Conservation (phyloP, 92 coral and sea anemone species). For the Actinernus sp. region DNA sequence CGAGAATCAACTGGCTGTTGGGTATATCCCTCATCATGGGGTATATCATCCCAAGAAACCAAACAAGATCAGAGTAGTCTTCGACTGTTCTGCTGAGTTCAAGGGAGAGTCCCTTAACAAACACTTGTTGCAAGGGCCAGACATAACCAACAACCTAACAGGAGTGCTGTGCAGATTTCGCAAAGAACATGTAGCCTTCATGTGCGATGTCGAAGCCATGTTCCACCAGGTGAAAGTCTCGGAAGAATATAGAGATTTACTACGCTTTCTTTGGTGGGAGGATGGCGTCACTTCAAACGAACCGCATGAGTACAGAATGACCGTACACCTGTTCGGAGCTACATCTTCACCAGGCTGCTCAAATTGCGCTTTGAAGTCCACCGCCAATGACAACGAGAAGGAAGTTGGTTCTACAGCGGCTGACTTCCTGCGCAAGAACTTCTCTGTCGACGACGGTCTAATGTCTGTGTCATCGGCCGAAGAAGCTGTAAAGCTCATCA, state of each 20-base stretch:
- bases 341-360: no score
- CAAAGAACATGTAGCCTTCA: conserved; percentile 33
- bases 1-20: no score
- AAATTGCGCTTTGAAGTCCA: no score
- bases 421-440: neutral
- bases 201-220: conserved; percentile 19
- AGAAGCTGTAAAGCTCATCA: neutral
- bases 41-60: no score
- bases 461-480: neutral
- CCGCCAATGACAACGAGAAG: neutral
- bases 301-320: conserved; percentile 1
- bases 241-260: neutral
- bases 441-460: conserved; percentile 10
- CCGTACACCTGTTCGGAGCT: no score
- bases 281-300: neutral
- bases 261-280: conserved; percentile 11
- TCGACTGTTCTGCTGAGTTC: no score
- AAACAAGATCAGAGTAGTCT: no score
- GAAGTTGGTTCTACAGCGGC: neutral
- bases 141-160: conserved; percentile 36
- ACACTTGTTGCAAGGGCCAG: conserved; percentile 52
- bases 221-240: no score
- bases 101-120: conserved; percentile 21
- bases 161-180: conserved; percentile 52
- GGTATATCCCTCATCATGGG: conserved; percentile 59